Conservation (phyloP, 2,888 invertebrate genomes). For the Eumacrocentrus americanus region DNA sequence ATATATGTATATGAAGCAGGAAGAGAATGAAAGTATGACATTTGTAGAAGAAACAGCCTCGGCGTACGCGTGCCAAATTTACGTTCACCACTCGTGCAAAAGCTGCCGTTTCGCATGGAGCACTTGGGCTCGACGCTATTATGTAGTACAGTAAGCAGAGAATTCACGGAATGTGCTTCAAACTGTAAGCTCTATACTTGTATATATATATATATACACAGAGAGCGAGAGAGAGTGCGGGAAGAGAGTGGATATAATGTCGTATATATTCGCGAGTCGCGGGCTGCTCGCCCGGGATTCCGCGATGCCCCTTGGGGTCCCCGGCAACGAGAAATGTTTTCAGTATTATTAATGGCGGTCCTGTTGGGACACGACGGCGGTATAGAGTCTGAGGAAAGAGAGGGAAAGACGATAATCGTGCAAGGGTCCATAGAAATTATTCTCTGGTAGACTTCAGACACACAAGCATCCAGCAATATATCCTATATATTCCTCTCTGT, state of each 20-base stretch:
- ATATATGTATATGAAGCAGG: conserved; percentile 6
- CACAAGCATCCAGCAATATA: too few species aligned
- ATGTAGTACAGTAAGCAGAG: conserved; percentile 17
- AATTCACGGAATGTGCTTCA: conserved; percentile 14
- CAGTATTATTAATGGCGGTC: conserved; percentile 32
- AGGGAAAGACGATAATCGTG: conserved; percentile 1
- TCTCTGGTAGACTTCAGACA: background rate
- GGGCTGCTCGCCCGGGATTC: conserved; percentile 3
- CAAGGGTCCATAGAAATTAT: background rate
- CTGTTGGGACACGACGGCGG: conserved; percentile 10
- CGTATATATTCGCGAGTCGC: conserved; percentile 21
- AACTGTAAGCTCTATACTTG: background rate
- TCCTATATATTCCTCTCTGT: too few species aligned
- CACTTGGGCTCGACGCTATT: background rate
- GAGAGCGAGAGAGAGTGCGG: background rate
- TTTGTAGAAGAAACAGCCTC: conserved; percentile 24
- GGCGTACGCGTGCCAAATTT: conserved; percentile 34
- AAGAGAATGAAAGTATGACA: conserved; percentile 30
- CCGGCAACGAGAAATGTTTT: conserved; percentile 32
- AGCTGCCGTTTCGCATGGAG: background rate
- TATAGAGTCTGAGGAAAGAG: conserved; percentile 1
- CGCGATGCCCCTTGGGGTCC: conserved; percentile 11
- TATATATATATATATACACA: conserved; percentile 5
- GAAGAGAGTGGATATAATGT: conserved; percentile 12
- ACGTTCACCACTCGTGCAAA: conserved; percentile 20